phyloP scores from a whole-genome alignment of 1,140 invertebrate genomes.

The Stegodyphus dumicola region DNA sequence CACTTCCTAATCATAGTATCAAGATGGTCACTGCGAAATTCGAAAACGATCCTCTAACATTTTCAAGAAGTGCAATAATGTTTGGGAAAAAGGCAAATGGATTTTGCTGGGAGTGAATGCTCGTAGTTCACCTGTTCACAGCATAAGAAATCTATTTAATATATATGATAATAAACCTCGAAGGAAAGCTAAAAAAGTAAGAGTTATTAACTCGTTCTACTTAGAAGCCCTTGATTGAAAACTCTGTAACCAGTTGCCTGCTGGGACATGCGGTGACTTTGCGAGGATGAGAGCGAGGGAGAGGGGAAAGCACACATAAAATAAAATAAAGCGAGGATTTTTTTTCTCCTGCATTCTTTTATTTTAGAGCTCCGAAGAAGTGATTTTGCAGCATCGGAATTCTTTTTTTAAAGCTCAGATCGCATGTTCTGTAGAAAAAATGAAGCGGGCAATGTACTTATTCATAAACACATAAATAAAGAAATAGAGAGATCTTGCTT shows the following conservation, averaged over 20 bases:
- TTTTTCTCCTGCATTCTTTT: not conserved
- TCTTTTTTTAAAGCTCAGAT: not conserved
- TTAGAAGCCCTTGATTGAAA: conserved; percentile 56
- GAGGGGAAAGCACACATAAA: conserved; percentile 27
- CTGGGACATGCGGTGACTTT: conserved; percentile 37
- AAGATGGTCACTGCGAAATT: too few species aligned
- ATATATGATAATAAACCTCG: conserved; percentile 58
- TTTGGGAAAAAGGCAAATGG: conserved; percentile 27
- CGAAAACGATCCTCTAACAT: too few species aligned
- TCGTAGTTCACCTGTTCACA: conserved; percentile 47
- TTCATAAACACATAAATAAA: not conserved
- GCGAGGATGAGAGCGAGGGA: conserved; percentile 9
- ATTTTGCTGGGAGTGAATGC: conserved; percentile 40
- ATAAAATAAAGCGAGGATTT: not conserved
- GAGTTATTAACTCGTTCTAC: conserved; percentile 54
- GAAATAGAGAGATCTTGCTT: not conserved
- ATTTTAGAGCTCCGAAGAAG: not conserved
- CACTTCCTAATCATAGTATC: too few species aligned
- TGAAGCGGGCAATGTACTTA: not conserved
- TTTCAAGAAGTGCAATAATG: conserved; percentile 14
- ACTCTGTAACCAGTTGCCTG: conserved; percentile 41
- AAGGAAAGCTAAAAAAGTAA: conserved; percentile 29
- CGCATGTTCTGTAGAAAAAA: not conserved
- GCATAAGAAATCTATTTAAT: conserved; percentile 53
- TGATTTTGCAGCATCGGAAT: not conserved